Percentiles rank a stretch among this genome's conserved stretches.
Evolutionary conservation across 2,888 invertebrate species (phyloP).

Genomic region (Koerneria pararmatus): DNA sequence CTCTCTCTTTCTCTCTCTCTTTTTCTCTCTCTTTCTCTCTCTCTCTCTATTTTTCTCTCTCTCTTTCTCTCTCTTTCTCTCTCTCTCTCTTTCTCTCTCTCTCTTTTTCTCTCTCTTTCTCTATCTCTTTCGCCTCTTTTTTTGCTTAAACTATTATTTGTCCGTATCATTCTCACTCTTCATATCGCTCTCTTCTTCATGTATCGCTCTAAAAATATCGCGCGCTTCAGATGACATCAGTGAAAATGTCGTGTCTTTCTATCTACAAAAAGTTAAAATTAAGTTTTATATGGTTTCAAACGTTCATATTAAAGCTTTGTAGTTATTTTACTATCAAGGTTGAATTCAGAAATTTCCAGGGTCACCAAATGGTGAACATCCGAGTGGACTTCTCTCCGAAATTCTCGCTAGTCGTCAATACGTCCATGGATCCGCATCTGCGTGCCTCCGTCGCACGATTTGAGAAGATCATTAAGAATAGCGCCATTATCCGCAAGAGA

Average conservation of each 20-base stretch:
- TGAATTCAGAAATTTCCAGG: too few relatives aligned
- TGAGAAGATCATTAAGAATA: conserved; percentile 4
- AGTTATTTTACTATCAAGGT: too few relatives aligned
- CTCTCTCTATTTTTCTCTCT: neutral
- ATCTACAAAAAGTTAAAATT: too few relatives aligned
- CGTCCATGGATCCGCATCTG: conserved; percentile 11
- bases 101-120: neutral
- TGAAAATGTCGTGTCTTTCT: too few relatives aligned
- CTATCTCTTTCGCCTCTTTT: too few relatives aligned
- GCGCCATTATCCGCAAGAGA: conserved; percentile 15
- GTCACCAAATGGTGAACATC: conserved; percentile 9
- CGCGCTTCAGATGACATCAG: too few relatives aligned
- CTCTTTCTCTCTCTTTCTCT: neutral
- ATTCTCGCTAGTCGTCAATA: conserved; percentile 12
- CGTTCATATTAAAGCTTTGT: too few relatives aligned
- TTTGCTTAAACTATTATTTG: too few relatives aligned
- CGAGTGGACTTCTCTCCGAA: conserved; percentile 4
- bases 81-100: neutral
- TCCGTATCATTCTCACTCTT: too few relatives aligned
- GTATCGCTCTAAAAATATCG: too few relatives aligned
- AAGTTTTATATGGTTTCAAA: too few relatives aligned
- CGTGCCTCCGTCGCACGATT: conserved; percentile 12
- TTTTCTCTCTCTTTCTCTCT: neutral
- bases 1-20: neutral
- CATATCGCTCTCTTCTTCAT: too few relatives aligned